These are phyloP conservation scores for Galaxea fascicularis DNA, from an alignment of 92 coral and sea anemone species.

Conservation along the genomic window DNA sequence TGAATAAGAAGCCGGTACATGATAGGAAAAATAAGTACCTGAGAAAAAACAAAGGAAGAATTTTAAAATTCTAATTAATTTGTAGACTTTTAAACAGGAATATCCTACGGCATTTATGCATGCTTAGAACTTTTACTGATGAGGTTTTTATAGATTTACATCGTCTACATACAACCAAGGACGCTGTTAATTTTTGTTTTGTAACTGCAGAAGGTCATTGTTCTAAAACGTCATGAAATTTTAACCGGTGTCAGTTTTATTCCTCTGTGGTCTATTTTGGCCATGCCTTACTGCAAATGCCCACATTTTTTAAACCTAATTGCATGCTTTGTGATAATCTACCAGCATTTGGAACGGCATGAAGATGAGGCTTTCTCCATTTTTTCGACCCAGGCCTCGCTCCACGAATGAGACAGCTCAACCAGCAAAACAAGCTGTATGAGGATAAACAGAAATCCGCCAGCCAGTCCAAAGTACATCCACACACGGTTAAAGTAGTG, in stretches of 20 bases:
- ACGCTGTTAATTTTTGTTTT: too few species aligned
- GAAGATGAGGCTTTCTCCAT: conserved; percentile 52
- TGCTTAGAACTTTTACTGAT: too few species aligned
- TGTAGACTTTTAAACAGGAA: too few species aligned
- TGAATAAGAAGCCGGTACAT: conserved; percentile 62
- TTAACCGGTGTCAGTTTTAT: too few species aligned
- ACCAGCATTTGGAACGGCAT: conserved; percentile 57
- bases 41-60: not conserved
- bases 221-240: too few species aligned
- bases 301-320: too few species aligned
- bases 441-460: conserved; percentile 74
- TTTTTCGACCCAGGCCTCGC: conserved; percentile 69
- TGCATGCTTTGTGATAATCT: not conserved
- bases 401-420: conserved; percentile 73
- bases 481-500: conserved; percentile 58
- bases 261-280: too few species aligned
- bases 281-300: too few species aligned
- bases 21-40: conserved; percentile 63
- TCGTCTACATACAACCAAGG: too few species aligned
- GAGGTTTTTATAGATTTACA: too few species aligned
- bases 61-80: not conserved
- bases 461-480: conserved; percentile 81
- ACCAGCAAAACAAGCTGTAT: conserved; percentile 75
- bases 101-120: too few species aligned
- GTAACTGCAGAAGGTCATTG: too few species aligned